Evolutionary conservation across 2,888 invertebrate species (phyloP).

Genomic region (Pediacus dermestoides): DNA sequence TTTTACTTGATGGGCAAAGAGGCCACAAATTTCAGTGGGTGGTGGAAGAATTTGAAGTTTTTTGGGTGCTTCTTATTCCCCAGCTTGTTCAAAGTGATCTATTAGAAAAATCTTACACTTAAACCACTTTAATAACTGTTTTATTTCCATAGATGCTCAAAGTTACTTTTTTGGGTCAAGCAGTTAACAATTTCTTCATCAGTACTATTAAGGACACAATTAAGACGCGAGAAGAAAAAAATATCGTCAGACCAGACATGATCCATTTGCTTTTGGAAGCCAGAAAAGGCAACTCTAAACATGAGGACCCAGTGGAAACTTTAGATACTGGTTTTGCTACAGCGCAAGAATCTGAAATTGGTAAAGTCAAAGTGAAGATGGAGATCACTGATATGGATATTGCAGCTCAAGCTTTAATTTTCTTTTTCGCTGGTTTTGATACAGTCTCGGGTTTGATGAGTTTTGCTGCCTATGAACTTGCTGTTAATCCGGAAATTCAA

Average conservation of each 20-base stretch:
- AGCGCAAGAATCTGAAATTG: constrained; percentile 39
- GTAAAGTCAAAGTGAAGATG: constrained; percentile 10
- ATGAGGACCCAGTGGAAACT: constrained; percentile 13
- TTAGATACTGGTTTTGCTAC: constrained; percentile 22
- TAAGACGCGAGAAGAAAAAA: constrained; percentile 26
- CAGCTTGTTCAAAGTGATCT: background rate
- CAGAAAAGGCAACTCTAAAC: constrained; percentile 42
- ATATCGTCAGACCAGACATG: constrained; percentile 44
- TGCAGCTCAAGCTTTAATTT: constrained; percentile 55
- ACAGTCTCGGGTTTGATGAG: constrained; percentile 49
- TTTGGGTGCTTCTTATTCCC: constrained; percentile 10
- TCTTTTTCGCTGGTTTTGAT: constrained; percentile 54
- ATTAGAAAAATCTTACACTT: constrained; percentile 2
- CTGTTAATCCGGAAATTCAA: constrained; percentile 53
- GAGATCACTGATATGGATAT: constrained; percentile 49
- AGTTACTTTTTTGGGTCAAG: constrained; percentile 13
- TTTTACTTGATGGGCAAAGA: constrained; percentile 48
- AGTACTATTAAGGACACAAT: constrained; percentile 24
- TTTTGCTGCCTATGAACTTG: constrained; percentile 56
- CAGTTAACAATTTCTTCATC: constrained; percentile 21
- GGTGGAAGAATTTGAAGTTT: constrained; percentile 16
- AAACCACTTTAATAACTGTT: too few relatives aligned
- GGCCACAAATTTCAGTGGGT: constrained; percentile 41
- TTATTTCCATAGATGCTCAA: constrained; percentile 21
- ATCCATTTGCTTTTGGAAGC: constrained; percentile 56